phyloP scores from a whole-genome alignment of 2,113 vertebrate species.

The Rhinogobius similis region DNA sequence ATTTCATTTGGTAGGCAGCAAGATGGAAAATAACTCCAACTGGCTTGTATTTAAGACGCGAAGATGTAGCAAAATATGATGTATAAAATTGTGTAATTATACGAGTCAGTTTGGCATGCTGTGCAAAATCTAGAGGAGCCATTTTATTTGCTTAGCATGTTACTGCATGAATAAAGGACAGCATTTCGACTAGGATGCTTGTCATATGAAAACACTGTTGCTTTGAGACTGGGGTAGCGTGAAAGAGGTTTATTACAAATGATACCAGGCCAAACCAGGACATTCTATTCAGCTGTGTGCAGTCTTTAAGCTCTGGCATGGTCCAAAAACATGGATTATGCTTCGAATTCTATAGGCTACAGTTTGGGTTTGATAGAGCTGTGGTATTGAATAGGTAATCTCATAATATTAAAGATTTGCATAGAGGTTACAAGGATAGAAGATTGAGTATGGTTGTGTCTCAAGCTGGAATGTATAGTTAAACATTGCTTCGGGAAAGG shows the following conservation, averaged over 20 bases:
- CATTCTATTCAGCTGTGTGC: background rate
- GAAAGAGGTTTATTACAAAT: background rate
- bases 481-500: too few species aligned
- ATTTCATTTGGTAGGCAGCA: conserved; percentile 47
- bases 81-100: conserved; percentile 42
- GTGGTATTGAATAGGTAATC: background rate
- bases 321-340: conserved; percentile 3
- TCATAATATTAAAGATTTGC: background rate
- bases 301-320: background rate
- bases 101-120: conserved; percentile 28
- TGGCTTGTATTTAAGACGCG: conserved; percentile 41
- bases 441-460: background rate
- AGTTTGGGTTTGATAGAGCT: background rate
- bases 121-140: conserved; percentile 17
- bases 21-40: conserved; percentile 29
- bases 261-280: background rate
- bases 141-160: conserved; percentile 1
- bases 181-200: conserved; percentile 5
- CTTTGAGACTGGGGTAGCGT: background rate
- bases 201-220: conserved; percentile 2
- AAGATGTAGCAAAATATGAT: conserved; percentile 17
- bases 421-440: background rate
- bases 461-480: too few species aligned
- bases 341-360: background rate
- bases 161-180: conserved; percentile 14